Percentiles rank a stretch among this genome's conserved stretches.
These are phyloP conservation scores for Andrena hattorfiana DNA, from an alignment of 2,888 invertebrate genomes.

Conservation along the genomic window DNA sequence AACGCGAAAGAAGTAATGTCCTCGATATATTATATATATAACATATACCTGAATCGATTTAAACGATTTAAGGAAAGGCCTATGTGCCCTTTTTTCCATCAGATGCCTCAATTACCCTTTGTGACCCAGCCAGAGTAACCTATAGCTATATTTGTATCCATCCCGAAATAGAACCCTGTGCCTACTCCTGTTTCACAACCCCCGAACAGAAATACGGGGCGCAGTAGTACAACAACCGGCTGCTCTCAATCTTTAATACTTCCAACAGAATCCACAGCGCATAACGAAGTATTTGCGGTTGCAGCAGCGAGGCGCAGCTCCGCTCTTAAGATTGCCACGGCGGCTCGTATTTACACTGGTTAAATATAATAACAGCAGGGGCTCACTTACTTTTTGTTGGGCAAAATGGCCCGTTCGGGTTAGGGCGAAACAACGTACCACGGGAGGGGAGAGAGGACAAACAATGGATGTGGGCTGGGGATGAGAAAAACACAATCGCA, in stretches of 20 bases:
- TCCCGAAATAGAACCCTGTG: background rate
- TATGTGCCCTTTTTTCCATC: no score
- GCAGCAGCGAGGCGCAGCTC: constrained; percentile 9
- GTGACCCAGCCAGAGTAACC: background rate
- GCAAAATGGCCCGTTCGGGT: background rate
- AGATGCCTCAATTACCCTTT: no score
- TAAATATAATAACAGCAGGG: constrained; percentile 67
- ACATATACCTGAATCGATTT: no score
- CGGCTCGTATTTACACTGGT: constrained; percentile 51
- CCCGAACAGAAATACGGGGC: background rate
- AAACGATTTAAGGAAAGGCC: no score
- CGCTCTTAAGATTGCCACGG: constrained; percentile 46
- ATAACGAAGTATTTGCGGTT: constrained; percentile 56
- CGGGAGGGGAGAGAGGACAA: background rate
- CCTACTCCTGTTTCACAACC: background rate
- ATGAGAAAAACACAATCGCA: constrained; percentile 37
- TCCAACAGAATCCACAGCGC: constrained; percentile 16
- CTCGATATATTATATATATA: no score
- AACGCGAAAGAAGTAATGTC: no score
- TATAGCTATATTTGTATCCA: no score
- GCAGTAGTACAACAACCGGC: background rate
- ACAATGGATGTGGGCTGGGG: background rate
- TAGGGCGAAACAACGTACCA: background rate
- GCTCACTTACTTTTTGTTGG: constrained; percentile 16
- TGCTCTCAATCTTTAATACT: constrained; percentile 44